phyloP scores from a whole-genome alignment of 2,797 vertebrate species.

The Acanthornis magna region DNA sequence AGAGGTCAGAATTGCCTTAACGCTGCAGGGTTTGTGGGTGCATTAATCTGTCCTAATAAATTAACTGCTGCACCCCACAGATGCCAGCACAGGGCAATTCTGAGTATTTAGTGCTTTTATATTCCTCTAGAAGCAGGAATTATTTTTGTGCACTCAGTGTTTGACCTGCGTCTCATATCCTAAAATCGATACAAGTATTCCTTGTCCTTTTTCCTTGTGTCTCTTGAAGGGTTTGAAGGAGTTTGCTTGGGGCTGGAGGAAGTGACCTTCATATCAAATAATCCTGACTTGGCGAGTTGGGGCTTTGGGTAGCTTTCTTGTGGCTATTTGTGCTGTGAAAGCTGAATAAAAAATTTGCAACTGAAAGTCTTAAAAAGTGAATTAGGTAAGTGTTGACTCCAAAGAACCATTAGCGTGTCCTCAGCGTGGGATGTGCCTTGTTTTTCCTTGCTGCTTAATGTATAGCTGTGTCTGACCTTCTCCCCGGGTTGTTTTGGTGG shows the following conservation, averaged over 20 bases:
- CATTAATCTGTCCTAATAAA: slow-evolving; percentile 59
- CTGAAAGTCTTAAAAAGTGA: slow-evolving; percentile 25
- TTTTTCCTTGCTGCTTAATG: slow-evolving; percentile 9
- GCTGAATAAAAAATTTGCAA: slow-evolving; percentile 33
- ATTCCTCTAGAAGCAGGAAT: neutral
- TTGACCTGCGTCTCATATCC: neutral
- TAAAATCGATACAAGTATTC: neutral
- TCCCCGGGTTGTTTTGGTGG: neutral
- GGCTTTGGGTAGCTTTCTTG: slow-evolving; percentile 49
- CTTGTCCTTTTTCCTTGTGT: slow-evolving; percentile 10
- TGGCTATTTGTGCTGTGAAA: slow-evolving; percentile 66
- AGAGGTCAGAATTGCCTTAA: slow-evolving; percentile 58
- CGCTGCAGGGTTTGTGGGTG: slow-evolving; percentile 24
- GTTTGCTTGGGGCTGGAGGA: slow-evolving; percentile 18
- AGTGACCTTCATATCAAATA: slow-evolving; percentile 35
- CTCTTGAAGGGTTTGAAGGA: slow-evolving; percentile 43
- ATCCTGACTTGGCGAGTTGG: neutral
- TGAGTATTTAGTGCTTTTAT: neutral
- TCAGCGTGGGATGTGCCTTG: slow-evolving; percentile 15
- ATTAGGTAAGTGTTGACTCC: neutral
- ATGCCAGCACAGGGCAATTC: neutral
- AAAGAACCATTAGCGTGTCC: neutral
- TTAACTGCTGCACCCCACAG: neutral
- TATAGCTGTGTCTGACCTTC: slow-evolving; percentile 3
- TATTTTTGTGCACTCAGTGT: neutral